phyloP scores from a whole-genome alignment of 2,113 vertebrate species.

The Zonotrichia leucophrys region DNA sequence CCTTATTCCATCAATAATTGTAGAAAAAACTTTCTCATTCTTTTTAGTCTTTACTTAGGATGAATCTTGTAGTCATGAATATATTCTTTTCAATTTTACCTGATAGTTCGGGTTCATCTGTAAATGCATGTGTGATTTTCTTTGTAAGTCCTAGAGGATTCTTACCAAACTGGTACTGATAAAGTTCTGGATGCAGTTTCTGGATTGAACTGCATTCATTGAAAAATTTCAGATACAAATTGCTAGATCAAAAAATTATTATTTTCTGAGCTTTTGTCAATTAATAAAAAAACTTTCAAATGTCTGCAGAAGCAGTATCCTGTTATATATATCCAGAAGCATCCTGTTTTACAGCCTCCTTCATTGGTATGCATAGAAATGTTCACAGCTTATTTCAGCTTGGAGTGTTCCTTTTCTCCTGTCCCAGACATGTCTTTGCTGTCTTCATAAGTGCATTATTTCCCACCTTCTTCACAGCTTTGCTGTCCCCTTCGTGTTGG shows the following conservation, averaged over 20 bases:
- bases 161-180: not conserved
- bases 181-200: not conserved
- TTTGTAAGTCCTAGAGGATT: not conserved
- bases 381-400: not conserved
- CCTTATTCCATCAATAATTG: not conserved
- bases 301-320: not conserved
- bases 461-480: not conserved
- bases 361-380: not conserved
- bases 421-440: not conserved
- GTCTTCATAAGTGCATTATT: not conserved
- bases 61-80: not conserved
- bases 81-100: not conserved
- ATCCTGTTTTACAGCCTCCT: not conserved
- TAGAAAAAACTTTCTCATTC: not conserved
- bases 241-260: not conserved
- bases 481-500: rapidly evolving
- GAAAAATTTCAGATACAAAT: not conserved
- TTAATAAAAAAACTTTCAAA: not conserved
- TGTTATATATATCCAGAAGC: not conserved
- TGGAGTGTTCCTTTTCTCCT: not conserved
- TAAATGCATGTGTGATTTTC: not conserved
- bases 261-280: not conserved
- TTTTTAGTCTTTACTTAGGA: not conserved
- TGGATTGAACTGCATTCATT: not conserved
- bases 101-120: not conserved